phyloP scores from a whole-genome alignment of 2,113 vertebrate genomes.

The Nasalis larvatus region DNA sequence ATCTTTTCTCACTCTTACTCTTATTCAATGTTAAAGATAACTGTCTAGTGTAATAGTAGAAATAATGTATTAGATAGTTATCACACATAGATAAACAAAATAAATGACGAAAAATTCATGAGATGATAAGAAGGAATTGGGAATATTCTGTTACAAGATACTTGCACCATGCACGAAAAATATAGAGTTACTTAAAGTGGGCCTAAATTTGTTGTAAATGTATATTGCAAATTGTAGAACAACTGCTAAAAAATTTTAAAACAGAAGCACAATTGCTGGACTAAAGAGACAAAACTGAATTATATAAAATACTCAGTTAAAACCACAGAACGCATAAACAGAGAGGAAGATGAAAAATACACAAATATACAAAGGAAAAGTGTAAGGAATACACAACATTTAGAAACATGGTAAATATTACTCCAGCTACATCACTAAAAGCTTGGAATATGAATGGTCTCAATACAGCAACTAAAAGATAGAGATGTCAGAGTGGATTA shows the following conservation, averaged over 20 bases:
- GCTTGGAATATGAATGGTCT: neutral
- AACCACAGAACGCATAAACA: neutral
- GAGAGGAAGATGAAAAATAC: neutral
- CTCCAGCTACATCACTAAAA: neutral
- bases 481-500: neutral
- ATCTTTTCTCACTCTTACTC: neutral
- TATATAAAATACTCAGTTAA: neutral
- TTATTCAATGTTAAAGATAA: neutral
- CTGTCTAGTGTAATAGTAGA: neutral
- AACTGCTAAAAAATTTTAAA: neutral
- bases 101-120: neutral
- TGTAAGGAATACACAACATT: neutral
- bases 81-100: neutral
- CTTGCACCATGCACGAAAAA: neutral
- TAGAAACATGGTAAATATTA: neutral
- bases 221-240: neutral
- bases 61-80: neutral
- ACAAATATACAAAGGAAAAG: neutral
- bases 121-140: neutral
- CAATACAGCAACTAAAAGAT: neutral
- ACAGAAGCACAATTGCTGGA: neutral
- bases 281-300: neutral
- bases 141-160: neutral
- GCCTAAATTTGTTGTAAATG: neutral
- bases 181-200: neutral